A percentile compares a stretch with the other conserved stretches of the same genome.
Conservation (phyloP, 2,113 vertebrate species). For the Trogon surrucura region DNA sequence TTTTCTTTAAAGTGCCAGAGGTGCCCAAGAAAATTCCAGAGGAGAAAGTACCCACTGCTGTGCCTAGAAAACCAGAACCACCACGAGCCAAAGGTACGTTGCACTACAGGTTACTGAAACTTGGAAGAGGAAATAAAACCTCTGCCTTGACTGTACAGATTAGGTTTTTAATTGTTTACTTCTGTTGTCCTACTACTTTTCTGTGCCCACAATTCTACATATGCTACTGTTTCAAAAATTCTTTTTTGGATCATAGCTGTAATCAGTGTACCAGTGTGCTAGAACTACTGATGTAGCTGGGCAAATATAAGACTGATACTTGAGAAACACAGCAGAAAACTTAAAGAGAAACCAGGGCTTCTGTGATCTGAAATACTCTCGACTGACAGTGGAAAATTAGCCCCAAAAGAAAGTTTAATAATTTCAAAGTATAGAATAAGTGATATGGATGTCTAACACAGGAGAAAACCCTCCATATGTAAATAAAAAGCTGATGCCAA, state of each 20-base stretch:
- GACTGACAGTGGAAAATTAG: not conserved
- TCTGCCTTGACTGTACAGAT: not conserved
- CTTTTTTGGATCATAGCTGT: not conserved
- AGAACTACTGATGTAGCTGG: not conserved
- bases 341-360: not conserved
- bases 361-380: not conserved
- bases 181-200: not conserved
- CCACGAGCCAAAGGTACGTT: constrained; percentile 61
- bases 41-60: constrained; percentile 31
- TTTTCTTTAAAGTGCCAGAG: constrained; percentile 71
- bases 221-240: not conserved
- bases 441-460: not conserved
- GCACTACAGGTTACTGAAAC: not conserved
- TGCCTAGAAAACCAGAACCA: constrained; percentile 39
- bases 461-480: not conserved
- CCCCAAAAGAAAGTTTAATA: not conserved
- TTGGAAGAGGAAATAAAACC: not conserved
- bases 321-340: not conserved
- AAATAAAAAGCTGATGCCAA: not conserved
- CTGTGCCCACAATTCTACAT: not conserved
- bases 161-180: not conserved
- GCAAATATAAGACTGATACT: not conserved
- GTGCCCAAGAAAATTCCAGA: constrained; percentile 70
- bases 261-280: not conserved
- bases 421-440: not conserved